Evolutionary conservation across 2,888 invertebrate genomes (phyloP).

Genomic region (Megastigmus dorsalis): DNA sequence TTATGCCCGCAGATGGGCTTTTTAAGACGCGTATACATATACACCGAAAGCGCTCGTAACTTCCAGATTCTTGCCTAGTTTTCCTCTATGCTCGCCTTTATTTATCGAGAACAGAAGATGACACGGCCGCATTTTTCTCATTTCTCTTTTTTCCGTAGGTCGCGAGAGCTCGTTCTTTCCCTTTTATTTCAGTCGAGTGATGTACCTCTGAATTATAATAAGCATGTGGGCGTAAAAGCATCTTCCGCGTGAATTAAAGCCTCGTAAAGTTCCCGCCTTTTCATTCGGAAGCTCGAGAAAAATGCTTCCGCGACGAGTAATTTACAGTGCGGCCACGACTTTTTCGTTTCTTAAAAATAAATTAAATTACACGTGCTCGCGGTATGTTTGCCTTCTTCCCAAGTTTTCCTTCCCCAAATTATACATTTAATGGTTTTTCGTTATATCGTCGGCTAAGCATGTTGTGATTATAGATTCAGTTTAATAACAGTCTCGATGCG

Average conservation of each 20-base stretch:
- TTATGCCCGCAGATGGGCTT: constrained; percentile 36
- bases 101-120: constrained; percentile 43
- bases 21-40: constrained; percentile 32
- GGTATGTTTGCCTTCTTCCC: not conserved
- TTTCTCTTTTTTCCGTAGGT: not conserved
- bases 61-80: not conserved
- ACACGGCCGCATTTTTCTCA: constrained; percentile 8
- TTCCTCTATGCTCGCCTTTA: not conserved
- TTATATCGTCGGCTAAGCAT: not conserved
- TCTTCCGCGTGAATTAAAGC: not conserved
- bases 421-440: too few species aligned
- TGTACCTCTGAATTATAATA: constrained; percentile 29
- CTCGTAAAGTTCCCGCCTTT: constrained; percentile 16
- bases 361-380: constrained; percentile 1
- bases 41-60: constrained; percentile 39
- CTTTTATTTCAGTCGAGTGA: too few species aligned
- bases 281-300: constrained; percentile 11
- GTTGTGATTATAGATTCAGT: not conserved
- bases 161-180: not conserved
- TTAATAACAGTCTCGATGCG: not conserved
- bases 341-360: constrained; percentile 6
- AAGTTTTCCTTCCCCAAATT: too few species aligned
- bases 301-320: not conserved
- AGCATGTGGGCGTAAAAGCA: not conserved
- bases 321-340: constrained; percentile 6